Evolutionary conservation across 2,113 vertebrate species (phyloP).

Genomic region (Larimichthys crocea): DNA sequence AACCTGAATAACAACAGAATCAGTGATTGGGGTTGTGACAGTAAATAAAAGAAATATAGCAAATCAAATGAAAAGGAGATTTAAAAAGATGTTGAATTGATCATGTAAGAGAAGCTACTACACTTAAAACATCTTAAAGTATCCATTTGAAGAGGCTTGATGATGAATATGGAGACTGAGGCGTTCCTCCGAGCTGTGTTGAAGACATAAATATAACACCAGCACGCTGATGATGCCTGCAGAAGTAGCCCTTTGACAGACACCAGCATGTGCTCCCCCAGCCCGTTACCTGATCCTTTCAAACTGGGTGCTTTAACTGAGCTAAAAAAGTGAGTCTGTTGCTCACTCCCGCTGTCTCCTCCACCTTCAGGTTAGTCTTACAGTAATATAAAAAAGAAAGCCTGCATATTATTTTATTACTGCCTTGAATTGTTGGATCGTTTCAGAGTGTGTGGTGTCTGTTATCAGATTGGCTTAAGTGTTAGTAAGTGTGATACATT

Average conservation of each 20-base stretch:
- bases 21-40: background rate
- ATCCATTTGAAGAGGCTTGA: slow-evolving; percentile 15
- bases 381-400: slow-evolving; percentile 67
- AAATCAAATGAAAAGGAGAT: background rate
- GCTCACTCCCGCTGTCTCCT: slow-evolving; percentile 83
- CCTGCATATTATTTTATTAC: slow-evolving; percentile 27
- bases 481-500: slow-evolving; percentile 9
- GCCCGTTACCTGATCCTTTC: slow-evolving; percentile 89
- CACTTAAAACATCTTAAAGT: slow-evolving; percentile 7
- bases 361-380: slow-evolving; percentile 83
- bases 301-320: slow-evolving; percentile 84
- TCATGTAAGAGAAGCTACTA: background rate
- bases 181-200: slow-evolving; percentile 57
- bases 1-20: slow-evolving; percentile 36
- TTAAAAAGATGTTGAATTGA: background rate
- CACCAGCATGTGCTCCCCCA: slow-evolving; percentile 90
- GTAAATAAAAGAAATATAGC: background rate
- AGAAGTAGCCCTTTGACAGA: slow-evolving; percentile 92
- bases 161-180: slow-evolving; percentile 46
- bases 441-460: background rate
- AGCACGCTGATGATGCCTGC: slow-evolving; percentile 88
- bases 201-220: slow-evolving; percentile 83
- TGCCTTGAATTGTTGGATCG: background rate
- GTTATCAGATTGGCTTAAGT: background rate
- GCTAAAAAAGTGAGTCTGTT: slow-evolving; percentile 83